Percentiles rank a stretch among this genome's conserved stretches.
Evolutionary conservation across 2,797 vertebrate genomes (phyloP).

Genomic region (Acridotheres tristis): DNA sequence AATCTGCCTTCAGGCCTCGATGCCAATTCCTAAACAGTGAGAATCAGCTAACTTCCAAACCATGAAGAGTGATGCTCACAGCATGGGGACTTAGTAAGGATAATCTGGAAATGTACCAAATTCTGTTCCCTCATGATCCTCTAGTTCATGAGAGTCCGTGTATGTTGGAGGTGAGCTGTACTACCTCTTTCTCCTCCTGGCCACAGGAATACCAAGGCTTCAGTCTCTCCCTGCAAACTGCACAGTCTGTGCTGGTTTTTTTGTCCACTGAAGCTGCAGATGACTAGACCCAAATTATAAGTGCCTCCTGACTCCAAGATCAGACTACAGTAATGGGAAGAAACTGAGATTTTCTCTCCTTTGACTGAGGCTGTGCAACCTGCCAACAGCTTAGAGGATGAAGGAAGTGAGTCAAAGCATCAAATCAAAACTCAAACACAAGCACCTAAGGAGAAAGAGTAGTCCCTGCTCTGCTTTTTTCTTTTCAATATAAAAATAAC

Average conservation of each 20-base stretch:
- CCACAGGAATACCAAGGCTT: not conserved
- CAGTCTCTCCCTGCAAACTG: not conserved
- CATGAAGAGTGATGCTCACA: not conserved
- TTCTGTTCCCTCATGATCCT: not conserved
- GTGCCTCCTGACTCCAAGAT: not conserved
- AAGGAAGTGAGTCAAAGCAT: not conserved
- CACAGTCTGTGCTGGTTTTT: not conserved
- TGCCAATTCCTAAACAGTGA: not conserved
- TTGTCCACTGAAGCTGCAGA: not conserved
- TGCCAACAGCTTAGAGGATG: not conserved
- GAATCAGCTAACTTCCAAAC: not conserved
- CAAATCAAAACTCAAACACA: not conserved
- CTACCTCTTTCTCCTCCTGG: not conserved
- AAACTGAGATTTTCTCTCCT: not conserved
- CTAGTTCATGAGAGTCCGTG: not conserved
- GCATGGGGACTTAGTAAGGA: accelerated
- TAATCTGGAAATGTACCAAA: not conserved
- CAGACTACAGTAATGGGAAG: not conserved
- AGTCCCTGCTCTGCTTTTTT: not conserved
- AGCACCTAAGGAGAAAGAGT: not conserved
- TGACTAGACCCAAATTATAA: not conserved
- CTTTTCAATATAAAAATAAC: not conserved
- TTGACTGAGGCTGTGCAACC: not conserved
- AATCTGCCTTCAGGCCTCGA: not conserved
- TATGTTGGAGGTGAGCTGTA: not conserved